These are phyloP conservation scores for Mylabris phalerata DNA, from an alignment of 1,140 invertebrate species.

Conservation along the genomic window DNA sequence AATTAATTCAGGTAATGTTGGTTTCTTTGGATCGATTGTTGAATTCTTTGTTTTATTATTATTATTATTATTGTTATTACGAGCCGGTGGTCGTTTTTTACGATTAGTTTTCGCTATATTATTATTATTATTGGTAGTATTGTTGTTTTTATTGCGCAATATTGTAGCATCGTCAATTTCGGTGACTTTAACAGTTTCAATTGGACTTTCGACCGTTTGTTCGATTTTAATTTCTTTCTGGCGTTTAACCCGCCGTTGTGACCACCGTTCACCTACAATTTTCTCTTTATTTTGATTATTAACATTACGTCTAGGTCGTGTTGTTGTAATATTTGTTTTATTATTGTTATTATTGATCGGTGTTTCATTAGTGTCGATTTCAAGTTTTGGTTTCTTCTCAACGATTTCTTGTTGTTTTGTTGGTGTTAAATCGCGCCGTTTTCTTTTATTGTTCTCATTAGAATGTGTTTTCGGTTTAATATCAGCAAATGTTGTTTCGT, in stretches of 20 bases:
- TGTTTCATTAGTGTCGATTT: not conserved
- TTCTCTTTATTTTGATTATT: slow-evolving; percentile 27
- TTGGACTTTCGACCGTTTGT: slow-evolving; percentile 20
- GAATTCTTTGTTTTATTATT: not conserved
- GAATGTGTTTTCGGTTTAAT: slow-evolving; percentile 25
- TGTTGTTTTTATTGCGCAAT: slow-evolving; percentile 22
- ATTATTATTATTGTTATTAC: slow-evolving; percentile 25
- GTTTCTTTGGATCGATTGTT: slow-evolving; percentile 17
- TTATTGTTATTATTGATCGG: slow-evolving; percentile 2
- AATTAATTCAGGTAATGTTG: slow-evolving; percentile 33
- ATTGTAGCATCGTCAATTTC: slow-evolving; percentile 13
- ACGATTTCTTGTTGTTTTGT: slow-evolving; percentile 14
- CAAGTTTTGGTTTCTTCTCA: slow-evolving; percentile 27
- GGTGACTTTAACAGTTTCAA: slow-evolving; percentile 18
- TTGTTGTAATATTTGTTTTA: not conserved
- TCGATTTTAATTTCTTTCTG: slow-evolving; percentile 31
- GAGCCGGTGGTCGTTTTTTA: slow-evolving; percentile 41
- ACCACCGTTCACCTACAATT: slow-evolving; percentile 41
- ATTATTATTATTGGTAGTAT: not conserved
- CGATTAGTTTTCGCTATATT: slow-evolving; percentile 27
- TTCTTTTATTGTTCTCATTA: slow-evolving; percentile 31
- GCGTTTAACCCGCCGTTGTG: slow-evolving; percentile 41
- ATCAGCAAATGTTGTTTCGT: slow-evolving; percentile 48
- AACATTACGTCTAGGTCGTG: slow-evolving; percentile 10
- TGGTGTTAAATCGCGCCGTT: slow-evolving; percentile 24